Evolutionary conservation across 2,888 invertebrate species (phyloP).

Genomic region (Abrostola tripartita): DNA sequence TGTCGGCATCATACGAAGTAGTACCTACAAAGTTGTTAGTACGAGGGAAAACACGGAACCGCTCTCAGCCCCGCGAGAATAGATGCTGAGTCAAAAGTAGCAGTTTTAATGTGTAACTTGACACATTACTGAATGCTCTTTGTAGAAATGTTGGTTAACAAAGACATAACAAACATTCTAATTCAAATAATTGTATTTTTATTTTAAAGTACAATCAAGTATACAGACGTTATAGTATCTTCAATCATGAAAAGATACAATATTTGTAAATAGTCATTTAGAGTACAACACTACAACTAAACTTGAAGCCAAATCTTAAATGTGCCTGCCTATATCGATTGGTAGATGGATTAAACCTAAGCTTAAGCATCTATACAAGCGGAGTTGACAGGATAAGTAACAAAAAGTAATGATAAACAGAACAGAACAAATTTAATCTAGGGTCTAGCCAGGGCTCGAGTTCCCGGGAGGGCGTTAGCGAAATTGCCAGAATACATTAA

Average conservation of each 20-base stretch:
- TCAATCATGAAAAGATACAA: too few species aligned
- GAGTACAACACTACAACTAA: constrained; percentile 13
- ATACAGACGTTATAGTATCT: too few species aligned
- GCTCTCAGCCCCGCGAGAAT: constrained; percentile 47
- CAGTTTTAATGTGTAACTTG: constrained; percentile 36
- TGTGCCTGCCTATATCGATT: constrained; percentile 20
- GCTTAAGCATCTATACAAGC: constrained; percentile 44
- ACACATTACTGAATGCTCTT: constrained; percentile 10
- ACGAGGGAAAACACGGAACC: constrained; percentile 48
- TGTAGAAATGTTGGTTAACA: constrained; percentile 11
- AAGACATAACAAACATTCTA: constrained; percentile 4
- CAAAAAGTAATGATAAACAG: constrained; percentile 75
- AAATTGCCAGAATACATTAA: constrained; percentile 85
- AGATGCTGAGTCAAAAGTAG: constrained; percentile 28
- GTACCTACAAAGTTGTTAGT: constrained; percentile 38
- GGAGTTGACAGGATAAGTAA: constrained; percentile 63
- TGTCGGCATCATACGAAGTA: constrained; percentile 31
- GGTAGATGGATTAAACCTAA: constrained; percentile 41
- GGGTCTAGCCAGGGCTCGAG: constrained; percentile 69
- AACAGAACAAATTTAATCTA: constrained; percentile 82
- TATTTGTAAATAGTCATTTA: constrained; percentile 15
- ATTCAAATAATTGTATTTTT: not conserved
- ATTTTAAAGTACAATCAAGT: not conserved
- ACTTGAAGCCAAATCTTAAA: constrained; percentile 23
- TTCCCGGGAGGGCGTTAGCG: constrained; percentile 70